Base-by-base conservation (phyloP, 2,888 invertebrate genomes). In the Drosophila anomalata region DNA sequence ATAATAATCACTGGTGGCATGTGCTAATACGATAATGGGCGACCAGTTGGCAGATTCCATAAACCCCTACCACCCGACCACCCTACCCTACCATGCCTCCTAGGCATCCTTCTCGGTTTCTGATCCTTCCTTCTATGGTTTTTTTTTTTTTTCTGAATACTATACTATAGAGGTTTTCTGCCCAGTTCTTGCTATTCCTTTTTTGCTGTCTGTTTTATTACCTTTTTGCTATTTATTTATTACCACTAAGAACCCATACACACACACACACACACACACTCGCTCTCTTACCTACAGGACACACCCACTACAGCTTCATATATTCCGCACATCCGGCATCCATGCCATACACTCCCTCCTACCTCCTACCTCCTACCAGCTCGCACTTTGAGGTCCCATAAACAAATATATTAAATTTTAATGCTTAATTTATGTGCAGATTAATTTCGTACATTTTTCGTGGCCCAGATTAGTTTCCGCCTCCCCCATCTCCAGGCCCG, bases 321-420 rank as follows among this genome's bases (percentile, higher is more conserved):
- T 61, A 61, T 17, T 22, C 47, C 36, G 31, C 47, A 55, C 50
- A 56, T 57, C 67, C 47, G 44, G 60, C 50, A 20, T 14, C 22
- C 8, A 9, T 9, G 2, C 42, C 47, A n/a, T 17, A 17, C 17
- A 17, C 17, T 17, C 17, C 17, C 17, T 17, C 17, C 17, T 17
- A 17, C 17, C 17, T 17, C 17, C 17, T 17, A 17, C 17, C 17
- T 14, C 14, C 14, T 14, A 14, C 17, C 17, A 17, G 17, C 36
- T 24, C 26, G n/a, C n/a, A 47, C 52, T 61, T 46, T 59, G 59
- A 59, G 61, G 59, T 51, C 58, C 70, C 70, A 74, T 69, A 74
- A 74, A 69, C 74, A 74, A 75, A 75, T 75, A 74, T 74, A 75
- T 75, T 75, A 75, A 75, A 75, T 70, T 75, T 75, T 75, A 75